These are phyloP conservation scores for Cheirogaleus major DNA, from an alignment of 2,797 vertebrate species.

Conservation along the genomic window DNA sequence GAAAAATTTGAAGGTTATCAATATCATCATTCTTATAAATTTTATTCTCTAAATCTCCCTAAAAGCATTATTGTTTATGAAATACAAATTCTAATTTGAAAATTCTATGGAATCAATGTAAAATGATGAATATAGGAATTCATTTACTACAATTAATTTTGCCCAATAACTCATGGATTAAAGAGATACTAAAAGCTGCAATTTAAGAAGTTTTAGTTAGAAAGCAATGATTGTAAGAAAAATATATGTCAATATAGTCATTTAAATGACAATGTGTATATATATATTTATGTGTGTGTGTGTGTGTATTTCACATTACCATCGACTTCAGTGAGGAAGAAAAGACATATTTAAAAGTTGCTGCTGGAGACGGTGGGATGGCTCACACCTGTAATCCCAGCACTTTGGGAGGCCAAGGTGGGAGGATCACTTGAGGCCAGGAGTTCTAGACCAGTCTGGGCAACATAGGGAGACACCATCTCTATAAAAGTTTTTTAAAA, in stretches of 20 bases:
- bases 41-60: neutral
- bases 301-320: neutral
- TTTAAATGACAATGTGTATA: neutral
- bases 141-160: neutral
- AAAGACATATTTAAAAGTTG: neutral
- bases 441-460: neutral
- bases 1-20: neutral
- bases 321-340: neutral
- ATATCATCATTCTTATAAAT: neutral
- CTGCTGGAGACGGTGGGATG: neutral
- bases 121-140: neutral
- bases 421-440: neutral
- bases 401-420: neutral
- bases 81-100: neutral
- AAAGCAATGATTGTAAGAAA: neutral
- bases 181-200: neutral
- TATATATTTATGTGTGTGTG: neutral
- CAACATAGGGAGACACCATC: neutral
- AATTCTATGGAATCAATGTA: neutral
- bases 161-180: neutral
- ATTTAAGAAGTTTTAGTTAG: neutral
- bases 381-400: neutral
- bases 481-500: neutral
- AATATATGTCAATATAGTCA: neutral
- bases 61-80: neutral